Conservation (phyloP, 2,113 vertebrate species). For the Entomyzon cyanotis region DNA sequence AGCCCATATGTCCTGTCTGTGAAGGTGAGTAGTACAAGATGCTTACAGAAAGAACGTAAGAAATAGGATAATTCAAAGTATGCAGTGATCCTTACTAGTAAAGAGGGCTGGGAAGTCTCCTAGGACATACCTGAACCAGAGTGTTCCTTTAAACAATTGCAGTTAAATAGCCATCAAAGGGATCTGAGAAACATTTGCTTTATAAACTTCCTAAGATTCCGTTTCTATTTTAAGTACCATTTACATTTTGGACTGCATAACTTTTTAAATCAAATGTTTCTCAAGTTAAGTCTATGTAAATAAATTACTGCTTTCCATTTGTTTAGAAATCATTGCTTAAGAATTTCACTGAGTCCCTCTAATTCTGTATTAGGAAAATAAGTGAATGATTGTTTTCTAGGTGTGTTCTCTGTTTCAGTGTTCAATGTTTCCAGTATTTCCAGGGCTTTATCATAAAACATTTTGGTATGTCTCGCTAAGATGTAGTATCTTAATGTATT, state of each 20-base stretch:
- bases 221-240: not conserved
- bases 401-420: not conserved
- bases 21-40: not conserved
- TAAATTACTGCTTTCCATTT: not conserved
- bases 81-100: not conserved
- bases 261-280: not conserved
- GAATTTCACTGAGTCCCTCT: not conserved
- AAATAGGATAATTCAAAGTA: not conserved
- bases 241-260: not conserved
- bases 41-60: not conserved
- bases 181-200: not conserved
- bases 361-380: not conserved
- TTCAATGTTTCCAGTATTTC: not conserved
- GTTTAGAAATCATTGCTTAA: not conserved
- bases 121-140: not conserved
- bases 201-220: not conserved
- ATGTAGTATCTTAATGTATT: not conserved
- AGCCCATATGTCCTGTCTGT: not conserved
- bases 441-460: not conserved
- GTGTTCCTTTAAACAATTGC: not conserved
- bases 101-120: not conserved
- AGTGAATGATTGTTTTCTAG: not conserved
- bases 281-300: not conserved
- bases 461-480: not conserved
- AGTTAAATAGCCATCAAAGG: not conserved